These are phyloP conservation scores for Hydrolagus colliei DNA, from an alignment of 2,797 vertebrate species.

Conservation along the genomic window DNA sequence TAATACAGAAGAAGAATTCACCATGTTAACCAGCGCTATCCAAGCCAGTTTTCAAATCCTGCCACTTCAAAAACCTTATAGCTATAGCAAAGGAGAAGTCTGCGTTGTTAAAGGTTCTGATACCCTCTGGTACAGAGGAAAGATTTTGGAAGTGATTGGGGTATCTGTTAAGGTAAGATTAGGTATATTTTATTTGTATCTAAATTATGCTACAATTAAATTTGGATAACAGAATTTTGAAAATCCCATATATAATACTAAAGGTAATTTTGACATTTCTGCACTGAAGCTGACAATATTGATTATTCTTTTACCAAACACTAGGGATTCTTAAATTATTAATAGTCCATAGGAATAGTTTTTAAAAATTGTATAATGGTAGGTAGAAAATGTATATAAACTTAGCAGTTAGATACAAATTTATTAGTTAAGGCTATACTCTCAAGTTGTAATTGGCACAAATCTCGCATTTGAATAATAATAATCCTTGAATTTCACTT, in stretches of 20 bases:
- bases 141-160: slow-evolving; percentile 63
- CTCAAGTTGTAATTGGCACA: too few species aligned
- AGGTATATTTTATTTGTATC: neutral
- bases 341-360: too few species aligned
- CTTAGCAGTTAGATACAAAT: too few species aligned
- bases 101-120: slow-evolving; percentile 81
- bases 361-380: too few species aligned
- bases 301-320: too few species aligned
- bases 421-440: too few species aligned
- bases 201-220: neutral
- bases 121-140: slow-evolving; percentile 77
- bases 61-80: slow-evolving; percentile 69
- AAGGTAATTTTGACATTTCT: neutral
- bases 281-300: too few species aligned
- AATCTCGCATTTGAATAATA: too few species aligned
- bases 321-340: too few species aligned
- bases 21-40: slow-evolving; percentile 61
- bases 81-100: slow-evolving; percentile 73
- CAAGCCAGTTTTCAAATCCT: slow-evolving; percentile 68
- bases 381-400: too few species aligned
- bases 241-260: neutral
- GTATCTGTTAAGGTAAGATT: slow-evolving; percentile 64
- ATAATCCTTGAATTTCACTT: too few species aligned
- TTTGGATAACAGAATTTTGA: neutral
- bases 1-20: slow-evolving; percentile 59